A percentile compares a stretch with the other conserved stretches of the same genome.
Conservation (phyloP, 2,113 vertebrate genomes). For the Gallinago paraguaiae region DNA sequence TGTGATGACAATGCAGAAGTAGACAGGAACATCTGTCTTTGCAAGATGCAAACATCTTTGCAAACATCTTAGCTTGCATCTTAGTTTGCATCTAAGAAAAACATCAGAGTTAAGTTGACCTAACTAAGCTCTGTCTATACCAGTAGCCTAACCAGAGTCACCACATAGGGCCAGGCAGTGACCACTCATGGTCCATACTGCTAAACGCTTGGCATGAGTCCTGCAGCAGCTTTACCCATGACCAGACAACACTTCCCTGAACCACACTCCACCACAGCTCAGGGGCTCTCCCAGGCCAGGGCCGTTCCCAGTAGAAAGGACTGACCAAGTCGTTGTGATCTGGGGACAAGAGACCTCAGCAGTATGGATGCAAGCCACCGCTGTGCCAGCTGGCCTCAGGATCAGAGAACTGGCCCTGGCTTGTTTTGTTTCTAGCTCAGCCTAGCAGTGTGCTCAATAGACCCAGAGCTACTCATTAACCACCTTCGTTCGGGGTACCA, state of each 20-base stretch:
- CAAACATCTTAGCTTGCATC: too few relatives aligned
- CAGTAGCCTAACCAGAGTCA: neutral
- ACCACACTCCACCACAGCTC: neutral
- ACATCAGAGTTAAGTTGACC: neutral
- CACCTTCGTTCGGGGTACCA: neutral
- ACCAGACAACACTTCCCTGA: neutral
- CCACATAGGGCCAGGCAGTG: neutral
- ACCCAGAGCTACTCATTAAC: neutral
- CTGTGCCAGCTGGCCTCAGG: neutral
- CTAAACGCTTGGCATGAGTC: neutral
- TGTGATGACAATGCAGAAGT: neutral
- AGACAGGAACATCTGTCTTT: neutral
- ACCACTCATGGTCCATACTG: neutral
- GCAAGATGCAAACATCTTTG: too few relatives aligned
- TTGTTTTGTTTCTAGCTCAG: neutral
- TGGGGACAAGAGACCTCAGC: neutral
- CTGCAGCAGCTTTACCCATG: neutral
- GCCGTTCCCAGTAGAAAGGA: neutral
- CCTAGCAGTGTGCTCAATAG: neutral
- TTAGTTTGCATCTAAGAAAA: neutral
- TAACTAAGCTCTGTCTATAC: neutral
- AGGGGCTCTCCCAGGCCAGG: neutral
- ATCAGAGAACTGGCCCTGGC: neutral
- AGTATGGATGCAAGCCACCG: accelerated
- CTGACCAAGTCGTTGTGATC: accelerated